Evolutionary conservation across 2,888 invertebrate species (phyloP).

Genomic region (Drosophila leonis): DNA sequence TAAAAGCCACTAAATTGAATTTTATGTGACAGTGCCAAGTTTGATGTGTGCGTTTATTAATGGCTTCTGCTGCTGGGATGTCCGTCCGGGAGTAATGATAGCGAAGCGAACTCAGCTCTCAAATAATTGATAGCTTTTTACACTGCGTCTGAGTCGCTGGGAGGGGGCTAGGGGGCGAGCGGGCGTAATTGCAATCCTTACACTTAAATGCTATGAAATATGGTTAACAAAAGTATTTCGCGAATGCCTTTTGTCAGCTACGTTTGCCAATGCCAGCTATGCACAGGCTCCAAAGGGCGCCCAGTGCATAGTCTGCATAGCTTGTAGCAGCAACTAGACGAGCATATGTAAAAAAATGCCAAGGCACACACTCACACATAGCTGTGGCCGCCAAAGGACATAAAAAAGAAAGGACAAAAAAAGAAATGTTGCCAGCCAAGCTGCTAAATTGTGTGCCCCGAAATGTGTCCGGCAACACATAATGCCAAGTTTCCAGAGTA

Average conservation of each 20-base stretch:
- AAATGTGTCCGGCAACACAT: conserved; percentile 79
- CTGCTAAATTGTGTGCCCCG: conserved; percentile 78
- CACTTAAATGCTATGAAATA: conserved; percentile 74
- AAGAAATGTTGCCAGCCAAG: conserved; percentile 57
- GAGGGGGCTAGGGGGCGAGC: neutral
- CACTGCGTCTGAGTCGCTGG: neutral
- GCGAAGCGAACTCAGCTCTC: conserved; percentile 38
- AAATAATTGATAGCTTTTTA: conserved; percentile 55
- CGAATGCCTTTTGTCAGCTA: conserved; percentile 57
- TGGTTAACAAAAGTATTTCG: conserved; percentile 64
- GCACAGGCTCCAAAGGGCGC: conserved; percentile 26
- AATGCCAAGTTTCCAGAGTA: conserved; percentile 56
- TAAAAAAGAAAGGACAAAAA: conserved; percentile 32
- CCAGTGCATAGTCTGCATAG: conserved; percentile 63
- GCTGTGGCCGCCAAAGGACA: conserved; percentile 63
- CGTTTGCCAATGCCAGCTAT: conserved; percentile 66
- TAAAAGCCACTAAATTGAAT: conserved; percentile 76
- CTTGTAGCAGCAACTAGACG: conserved; percentile 73
- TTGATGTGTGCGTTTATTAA: conserved; percentile 77
- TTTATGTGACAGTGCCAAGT: conserved; percentile 74
- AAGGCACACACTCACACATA: conserved; percentile 26
- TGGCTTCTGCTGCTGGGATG: conserved; percentile 46
- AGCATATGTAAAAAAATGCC: conserved; percentile 71
- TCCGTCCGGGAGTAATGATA: conserved; percentile 55
- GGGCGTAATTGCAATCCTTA: conserved; percentile 47